Evolutionary conservation across 2,113 vertebrate species (phyloP).

Genomic region (Pteropus alecto): DNA sequence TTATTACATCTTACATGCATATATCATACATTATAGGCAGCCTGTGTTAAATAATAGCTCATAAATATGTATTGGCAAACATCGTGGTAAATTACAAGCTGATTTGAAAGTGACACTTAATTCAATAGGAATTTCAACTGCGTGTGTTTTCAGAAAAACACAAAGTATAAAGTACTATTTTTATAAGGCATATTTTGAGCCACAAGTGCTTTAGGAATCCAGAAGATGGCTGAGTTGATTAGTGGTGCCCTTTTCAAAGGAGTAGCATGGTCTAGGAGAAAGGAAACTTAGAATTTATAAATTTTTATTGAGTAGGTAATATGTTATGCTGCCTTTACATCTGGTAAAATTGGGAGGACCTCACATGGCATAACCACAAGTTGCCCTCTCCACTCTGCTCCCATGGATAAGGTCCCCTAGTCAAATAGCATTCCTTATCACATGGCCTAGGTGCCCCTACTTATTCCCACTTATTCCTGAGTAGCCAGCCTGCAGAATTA

Average conservation of each 20-base stretch:
- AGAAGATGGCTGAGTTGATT: background rate
- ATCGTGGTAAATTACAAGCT: background rate
- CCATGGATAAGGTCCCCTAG: background rate
- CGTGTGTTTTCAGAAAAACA: background rate
- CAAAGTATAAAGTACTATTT: background rate
- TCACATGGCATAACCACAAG: background rate
- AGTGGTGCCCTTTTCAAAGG: background rate
- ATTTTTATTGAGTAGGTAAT: background rate
- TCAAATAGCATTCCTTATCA: background rate
- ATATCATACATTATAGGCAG: background rate
- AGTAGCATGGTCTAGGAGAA: background rate
- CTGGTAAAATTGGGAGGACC: background rate
- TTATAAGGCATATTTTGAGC: background rate
- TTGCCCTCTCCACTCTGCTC: background rate
- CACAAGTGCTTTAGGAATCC: background rate
- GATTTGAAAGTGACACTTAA: background rate
- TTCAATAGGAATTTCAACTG: background rate
- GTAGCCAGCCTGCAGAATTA: background rate
- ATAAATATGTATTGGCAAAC: background rate
- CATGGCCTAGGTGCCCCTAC: rapidly evolving
- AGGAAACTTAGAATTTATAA: background rate
- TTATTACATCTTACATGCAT: background rate
- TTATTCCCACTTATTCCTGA: background rate
- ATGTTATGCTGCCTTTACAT: background rate
- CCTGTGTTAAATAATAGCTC: background rate